Base-by-base conservation (phyloP, 1,140 invertebrate species). In the Yoshiicerus persimilis region DNA sequence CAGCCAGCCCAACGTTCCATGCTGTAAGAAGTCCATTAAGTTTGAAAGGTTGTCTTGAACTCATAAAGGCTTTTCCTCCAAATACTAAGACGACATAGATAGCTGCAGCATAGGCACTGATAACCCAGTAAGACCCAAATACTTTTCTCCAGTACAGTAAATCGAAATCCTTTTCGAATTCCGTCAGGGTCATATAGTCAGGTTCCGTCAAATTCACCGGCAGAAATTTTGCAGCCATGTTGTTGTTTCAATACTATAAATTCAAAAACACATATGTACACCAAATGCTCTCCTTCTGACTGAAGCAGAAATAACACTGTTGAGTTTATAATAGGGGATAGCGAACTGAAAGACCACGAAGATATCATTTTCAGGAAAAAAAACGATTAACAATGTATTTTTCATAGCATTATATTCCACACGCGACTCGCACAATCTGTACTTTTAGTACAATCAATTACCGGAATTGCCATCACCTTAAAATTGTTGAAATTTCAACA, bases 41-140 rank as follows among this genome's bases (percentile, higher is more conserved):
- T 70, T 86, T 87, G 25, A 86, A 89, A 30, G 89, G 86, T 11
- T 75, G 47, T 64, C 88, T 34, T 32, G 62, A 27, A 4, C 64
- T 87, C 89, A 90, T 90, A 8, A 64, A 20, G 41, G 56, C 64
- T 86, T 83, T 87, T n/a, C 85, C 84, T 23, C 77, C 64, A 39
- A 90, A 90, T 32, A 90, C 70, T 64, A 90, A 84, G n/a, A 86
- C n/a, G 70, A 90, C 89, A 87, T 90, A 90, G 32, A 85, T 11
- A 16, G 84, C 56, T 23, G 86, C 39, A 25, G 56, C 38, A 66
- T 90, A 90, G 25, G 41, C 85, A 77, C 56, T 86, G 47, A 88
- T 75, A 11, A 32, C 25, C 89, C 89, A 90, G 16, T 87, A 70
- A 2, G 88, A 25, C 25, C 88, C 86, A 25, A 86, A 87, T n/a